phyloP scores from a whole-genome alignment of 2,797 vertebrate species.

The Dicrostonyx torquatus region DNA sequence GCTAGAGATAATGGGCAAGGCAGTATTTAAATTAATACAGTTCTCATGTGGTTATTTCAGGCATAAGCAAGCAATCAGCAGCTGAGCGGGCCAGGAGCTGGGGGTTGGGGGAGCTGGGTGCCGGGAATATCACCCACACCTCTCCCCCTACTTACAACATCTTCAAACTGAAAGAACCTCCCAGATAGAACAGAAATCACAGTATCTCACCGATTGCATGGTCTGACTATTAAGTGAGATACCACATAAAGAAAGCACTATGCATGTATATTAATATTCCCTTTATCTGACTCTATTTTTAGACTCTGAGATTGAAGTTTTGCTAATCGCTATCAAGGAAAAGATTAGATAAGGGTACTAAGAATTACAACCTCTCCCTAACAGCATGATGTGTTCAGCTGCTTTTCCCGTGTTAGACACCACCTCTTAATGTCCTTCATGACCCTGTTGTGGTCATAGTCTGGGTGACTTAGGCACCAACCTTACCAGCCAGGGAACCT shows the following conservation, averaged over 20 bases:
- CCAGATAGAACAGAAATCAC: neutral
- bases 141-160: no score
- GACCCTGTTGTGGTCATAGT: neutral
- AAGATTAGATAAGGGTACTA: slow-evolving; percentile 8
- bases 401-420: neutral
- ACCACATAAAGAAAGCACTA: neutral
- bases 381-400: neutral
- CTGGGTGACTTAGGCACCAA: neutral
- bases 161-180: neutral
- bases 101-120: no score
- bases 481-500: neutral
- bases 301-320: neutral
- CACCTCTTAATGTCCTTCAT: neutral
- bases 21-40: no score
- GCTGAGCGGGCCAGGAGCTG: no score
- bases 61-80: no score
- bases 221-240: slow-evolving; percentile 17
- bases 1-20: no score
- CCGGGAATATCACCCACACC: no score
- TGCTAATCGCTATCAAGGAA: slow-evolving; percentile 4
- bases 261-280: neutral
- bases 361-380: neutral
- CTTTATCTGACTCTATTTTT: neutral
- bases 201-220: neutral
- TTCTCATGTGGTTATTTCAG: no score